These are phyloP conservation scores for Urocolius indicus DNA, from an alignment of 2,113 vertebrate species.

Conservation along the genomic window DNA sequence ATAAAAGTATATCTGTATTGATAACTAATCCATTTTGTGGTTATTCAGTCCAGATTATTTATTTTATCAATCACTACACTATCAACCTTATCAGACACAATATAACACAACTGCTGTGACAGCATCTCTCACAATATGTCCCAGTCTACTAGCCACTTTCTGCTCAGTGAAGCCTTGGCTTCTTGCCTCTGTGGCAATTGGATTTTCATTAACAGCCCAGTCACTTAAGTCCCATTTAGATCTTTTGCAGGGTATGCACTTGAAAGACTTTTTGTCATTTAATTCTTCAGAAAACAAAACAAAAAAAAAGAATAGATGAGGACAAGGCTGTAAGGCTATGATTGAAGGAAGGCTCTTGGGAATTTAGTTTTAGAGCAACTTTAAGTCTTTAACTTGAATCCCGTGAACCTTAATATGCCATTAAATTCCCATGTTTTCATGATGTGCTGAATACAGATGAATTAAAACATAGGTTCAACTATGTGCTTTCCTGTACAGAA, in stretches of 20 bases:
- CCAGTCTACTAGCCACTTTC: not conserved
- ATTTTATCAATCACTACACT: not conserved
- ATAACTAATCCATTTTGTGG: slow-evolving; percentile 10
- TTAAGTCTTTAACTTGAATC: slow-evolving; percentile 23
- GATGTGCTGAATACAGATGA: not conserved
- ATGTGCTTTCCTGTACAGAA: not conserved
- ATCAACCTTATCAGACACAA: not conserved
- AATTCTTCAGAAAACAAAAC: not conserved
- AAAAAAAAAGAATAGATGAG: not conserved
- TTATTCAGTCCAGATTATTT: slow-evolving; percentile 23
- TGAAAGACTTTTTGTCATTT: not conserved
- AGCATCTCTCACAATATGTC: not conserved
- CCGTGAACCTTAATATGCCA: not conserved
- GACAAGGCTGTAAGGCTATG: not conserved
- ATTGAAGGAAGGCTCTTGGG: not conserved
- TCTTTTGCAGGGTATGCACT: not conserved
- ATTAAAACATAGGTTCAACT: slow-evolving; percentile 18
- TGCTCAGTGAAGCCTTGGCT: slow-evolving; percentile 33
- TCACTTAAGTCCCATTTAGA: not conserved
- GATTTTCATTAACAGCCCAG: slow-evolving; percentile 21
- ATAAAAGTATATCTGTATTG: slow-evolving; percentile 10
- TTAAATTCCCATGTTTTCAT: slow-evolving; percentile 6
- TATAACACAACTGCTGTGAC: not conserved
- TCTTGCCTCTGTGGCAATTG: not conserved
- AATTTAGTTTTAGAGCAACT: not conserved